A percentile compares a stretch with the other conserved stretches of the same genome.
phyloP scores from a whole-genome alignment of 2,888 invertebrate species.

The Sarcophaga rosellei region DNA sequence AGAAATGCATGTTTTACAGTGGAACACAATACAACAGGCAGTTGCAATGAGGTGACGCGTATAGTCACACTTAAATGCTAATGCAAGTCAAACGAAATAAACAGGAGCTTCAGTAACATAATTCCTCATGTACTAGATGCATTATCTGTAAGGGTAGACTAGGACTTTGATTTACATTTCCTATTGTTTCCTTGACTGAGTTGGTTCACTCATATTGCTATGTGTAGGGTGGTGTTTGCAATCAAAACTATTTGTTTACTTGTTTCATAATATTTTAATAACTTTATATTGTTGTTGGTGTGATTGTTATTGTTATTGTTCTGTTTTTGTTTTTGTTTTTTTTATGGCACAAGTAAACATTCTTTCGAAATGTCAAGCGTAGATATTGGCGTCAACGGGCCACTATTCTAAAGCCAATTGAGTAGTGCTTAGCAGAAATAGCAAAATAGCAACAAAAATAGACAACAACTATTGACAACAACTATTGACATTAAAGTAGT shows the following conservation, averaged over 20 bases:
- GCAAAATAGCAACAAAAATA: neutral
- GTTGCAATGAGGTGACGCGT: no score
- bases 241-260: neutral
- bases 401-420: constrained; percentile 22
- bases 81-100: no score
- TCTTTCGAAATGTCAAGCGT: constrained; percentile 66
- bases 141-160: no score
- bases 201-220: no score
- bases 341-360: constrained; percentile 41
- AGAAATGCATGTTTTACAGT: neutral
- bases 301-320: neutral
- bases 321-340: neutral
- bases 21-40: neutral
- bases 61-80: no score
- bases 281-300: neutral
- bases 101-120: no score
- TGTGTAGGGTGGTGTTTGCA: neutral
- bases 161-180: no score
- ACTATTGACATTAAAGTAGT: neutral
- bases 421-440: neutral
- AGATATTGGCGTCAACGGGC: constrained; percentile 40
- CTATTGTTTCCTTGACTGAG: no score
- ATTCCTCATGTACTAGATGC: no score
- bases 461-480: neutral
- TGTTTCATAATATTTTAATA: constrained; percentile 11